phyloP scores from a whole-genome alignment of 2,888 invertebrate genomes.

The Adelognathus sp. region DNA sequence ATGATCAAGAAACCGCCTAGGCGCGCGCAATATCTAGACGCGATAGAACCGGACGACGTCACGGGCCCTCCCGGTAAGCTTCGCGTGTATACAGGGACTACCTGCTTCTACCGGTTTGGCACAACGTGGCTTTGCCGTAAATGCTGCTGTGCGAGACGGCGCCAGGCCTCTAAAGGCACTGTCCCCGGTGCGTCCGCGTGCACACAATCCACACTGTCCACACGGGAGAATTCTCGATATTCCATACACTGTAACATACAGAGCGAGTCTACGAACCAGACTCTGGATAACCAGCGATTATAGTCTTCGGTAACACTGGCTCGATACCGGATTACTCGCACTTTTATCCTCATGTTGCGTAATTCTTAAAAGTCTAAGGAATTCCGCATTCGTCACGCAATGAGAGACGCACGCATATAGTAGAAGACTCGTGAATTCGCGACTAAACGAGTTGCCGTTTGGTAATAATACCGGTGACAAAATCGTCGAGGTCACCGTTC shows the following conservation, averaged over 20 bases:
- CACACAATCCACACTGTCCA: neutral
- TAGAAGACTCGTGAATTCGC: neutral
- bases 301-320: neutral
- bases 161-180: slow-evolving; percentile 57
- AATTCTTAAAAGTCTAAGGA: neutral
- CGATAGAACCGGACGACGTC: slow-evolving; percentile 53
- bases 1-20: slow-evolving; percentile 41
- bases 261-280: neutral
- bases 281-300: neutral
- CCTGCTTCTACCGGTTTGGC: slow-evolving; percentile 58
- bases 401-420: neutral
- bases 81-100: slow-evolving; percentile 58
- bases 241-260: neutral
- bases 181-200: slow-evolving; percentile 30
- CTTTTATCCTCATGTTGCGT: neutral
- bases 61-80: slow-evolving; percentile 47
- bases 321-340: neutral
- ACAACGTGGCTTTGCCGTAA: slow-evolving; percentile 42
- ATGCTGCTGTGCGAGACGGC: slow-evolving; percentile 52
- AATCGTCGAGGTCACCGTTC: slow-evolving; percentile 20
- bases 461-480: slow-evolving; percentile 20
- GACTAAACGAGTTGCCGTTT: neutral
- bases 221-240: neutral
- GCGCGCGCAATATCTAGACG: slow-evolving; percentile 31
- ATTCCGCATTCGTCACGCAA: neutral